These are phyloP conservation scores for Pegoplata infirma DNA, from an alignment of 2,888 invertebrate species.

Conservation along the genomic window DNA sequence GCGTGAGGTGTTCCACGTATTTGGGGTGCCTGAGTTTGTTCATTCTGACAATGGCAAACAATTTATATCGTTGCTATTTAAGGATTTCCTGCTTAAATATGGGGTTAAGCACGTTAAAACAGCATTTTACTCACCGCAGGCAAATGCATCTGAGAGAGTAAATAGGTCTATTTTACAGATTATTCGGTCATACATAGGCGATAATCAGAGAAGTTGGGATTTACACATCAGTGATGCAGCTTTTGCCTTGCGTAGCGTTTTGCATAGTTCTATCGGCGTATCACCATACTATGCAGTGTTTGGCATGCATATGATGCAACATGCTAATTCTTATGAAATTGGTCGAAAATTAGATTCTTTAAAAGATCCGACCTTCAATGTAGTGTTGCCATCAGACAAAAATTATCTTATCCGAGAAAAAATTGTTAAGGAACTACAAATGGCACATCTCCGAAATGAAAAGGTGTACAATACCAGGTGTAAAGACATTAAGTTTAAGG, in stretches of 20 bases:
- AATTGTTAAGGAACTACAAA: not conserved
- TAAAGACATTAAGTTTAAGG: not conserved
- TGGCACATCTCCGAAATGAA: not conserved
- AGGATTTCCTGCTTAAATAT: not conserved
- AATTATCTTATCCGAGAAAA: not conserved
- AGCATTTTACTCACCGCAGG: not conserved
- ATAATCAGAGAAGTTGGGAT: not conserved
- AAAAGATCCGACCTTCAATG: not conserved
- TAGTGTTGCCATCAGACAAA: not conserved
- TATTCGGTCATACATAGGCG: not conserved
- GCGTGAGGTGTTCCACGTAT: not conserved
- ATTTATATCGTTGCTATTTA: not conserved
- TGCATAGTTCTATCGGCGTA: not conserved
- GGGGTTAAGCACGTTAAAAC: not conserved
- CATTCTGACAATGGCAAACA: not conserved
- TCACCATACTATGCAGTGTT: not conserved
- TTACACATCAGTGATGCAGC: not conserved
- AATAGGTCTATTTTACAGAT: not conserved
- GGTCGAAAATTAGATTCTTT: not conserved
- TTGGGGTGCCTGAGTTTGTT: not conserved
- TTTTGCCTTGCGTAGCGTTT: not conserved
- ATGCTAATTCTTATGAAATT: not conserved
- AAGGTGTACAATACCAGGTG: not conserved
- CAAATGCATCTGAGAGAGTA: not conserved
- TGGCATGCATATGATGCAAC: not conserved